Evolutionary conservation across 2,113 vertebrate genomes (phyloP), one percentile per base, ranked within the genome.

Genomic region (Catharus minimus): DNA sequence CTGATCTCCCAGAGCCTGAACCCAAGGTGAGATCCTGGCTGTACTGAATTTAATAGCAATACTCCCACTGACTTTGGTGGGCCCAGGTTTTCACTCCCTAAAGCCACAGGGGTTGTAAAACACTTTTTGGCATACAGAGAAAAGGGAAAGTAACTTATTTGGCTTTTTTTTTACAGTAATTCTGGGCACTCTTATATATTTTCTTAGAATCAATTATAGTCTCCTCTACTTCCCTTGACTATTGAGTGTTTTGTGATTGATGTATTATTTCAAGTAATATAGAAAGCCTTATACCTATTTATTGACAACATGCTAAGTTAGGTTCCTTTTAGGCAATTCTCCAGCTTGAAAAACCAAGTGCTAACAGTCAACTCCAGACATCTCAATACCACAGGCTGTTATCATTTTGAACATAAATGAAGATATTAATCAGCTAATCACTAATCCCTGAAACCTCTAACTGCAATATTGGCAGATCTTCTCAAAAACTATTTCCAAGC

Each of bases 351-450:
- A 87, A 68, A 30, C 62, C 61, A 68, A 71, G 21, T 30, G 20
- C 88, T 84, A 73, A 81, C 39, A 84, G 62, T 32, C 38, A 90
- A 73, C 44, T 58, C 38, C 47, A 77, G 36, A 50, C 47, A 55
- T 49, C 72, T 82, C 84, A 67, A 53, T 82, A 52, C 26, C 53
- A 74, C 27, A 50, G 52, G 38, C 50, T 77, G n/a, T 69, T 88
- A 64, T 38, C 5, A 78, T 77, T 90, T 69, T 82, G 53, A 92
- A 79, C 27, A 5, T 30, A 94, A 93, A 85, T 28, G 71, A 56
- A 82, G 49, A 14, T 92, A 91, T 95, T 88, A 83, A 88, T 96
- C 93, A 95, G 73, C 62, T 72, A 80, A 65, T 92, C 66, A 66
- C 67, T 95, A 95, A 82, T 60, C 65, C 66, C 66, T 32, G 61